Conservation (phyloP, 2,888 invertebrate species). For the Rhingia rostrata region DNA sequence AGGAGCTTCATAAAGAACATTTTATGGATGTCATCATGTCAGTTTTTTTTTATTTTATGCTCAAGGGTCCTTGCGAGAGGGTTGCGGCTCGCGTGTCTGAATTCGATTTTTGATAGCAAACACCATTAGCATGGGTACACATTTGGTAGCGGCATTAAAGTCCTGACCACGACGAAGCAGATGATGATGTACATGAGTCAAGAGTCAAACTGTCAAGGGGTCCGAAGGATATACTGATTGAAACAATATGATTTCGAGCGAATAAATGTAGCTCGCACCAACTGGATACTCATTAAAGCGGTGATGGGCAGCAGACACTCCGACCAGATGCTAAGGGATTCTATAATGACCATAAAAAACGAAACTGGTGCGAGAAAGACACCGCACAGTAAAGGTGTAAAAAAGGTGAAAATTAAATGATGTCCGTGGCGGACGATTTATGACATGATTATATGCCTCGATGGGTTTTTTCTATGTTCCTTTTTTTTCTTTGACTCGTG, state of each 20-base stretch:
- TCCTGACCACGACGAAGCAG: constrained; percentile 40
- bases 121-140: constrained; percentile 58
- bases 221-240: constrained; percentile 54
- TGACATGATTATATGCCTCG: constrained; percentile 73
- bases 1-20: constrained; percentile 65
- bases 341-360: constrained; percentile 53
- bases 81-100: constrained; percentile 58
- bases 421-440: constrained; percentile 71
- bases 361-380: constrained; percentile 36
- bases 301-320: constrained; percentile 27
- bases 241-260: constrained; percentile 44
- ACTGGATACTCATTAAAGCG: constrained; percentile 60
- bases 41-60: constrained; percentile 34
- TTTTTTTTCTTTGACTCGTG: constrained; percentile 32
- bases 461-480: constrained; percentile 33
- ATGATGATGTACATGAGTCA: constrained; percentile 71
- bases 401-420: constrained; percentile 73
- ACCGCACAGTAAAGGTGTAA: constrained; percentile 62
- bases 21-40: constrained; percentile 75
- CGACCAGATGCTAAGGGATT: constrained; percentile 53
- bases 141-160: neutral
- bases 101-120: constrained; percentile 74
- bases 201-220: constrained; percentile 61
- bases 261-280: constrained; percentile 24
- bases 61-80: constrained; percentile 50